phyloP scores from a whole-genome alignment of 2,113 vertebrate genomes.

The Caretta caretta region DNA sequence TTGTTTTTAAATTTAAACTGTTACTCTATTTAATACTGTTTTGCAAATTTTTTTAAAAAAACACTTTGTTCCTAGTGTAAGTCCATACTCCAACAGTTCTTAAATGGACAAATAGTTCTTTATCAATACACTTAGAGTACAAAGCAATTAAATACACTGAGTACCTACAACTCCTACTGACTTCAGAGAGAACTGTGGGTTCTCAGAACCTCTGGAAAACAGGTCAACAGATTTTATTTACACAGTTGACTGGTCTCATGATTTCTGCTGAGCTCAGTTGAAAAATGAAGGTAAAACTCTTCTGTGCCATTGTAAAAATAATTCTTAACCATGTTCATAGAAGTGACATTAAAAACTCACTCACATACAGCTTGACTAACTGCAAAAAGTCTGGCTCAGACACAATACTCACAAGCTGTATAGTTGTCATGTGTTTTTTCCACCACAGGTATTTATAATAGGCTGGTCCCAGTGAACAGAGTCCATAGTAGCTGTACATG shows the following conservation, averaged over 20 bases:
- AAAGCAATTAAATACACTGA: background rate
- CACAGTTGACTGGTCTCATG: background rate
- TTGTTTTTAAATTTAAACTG: background rate
- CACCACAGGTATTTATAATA: slow-evolving; percentile 97
- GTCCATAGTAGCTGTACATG: slow-evolving; percentile 96
- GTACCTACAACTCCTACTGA: background rate
- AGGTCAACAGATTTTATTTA: background rate
- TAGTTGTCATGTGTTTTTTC: slow-evolving; percentile 96
- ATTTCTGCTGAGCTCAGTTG: background rate
- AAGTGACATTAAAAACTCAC: background rate
- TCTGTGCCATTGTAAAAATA: background rate
- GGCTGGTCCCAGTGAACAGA: slow-evolving; percentile 91
- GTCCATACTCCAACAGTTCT: background rate
- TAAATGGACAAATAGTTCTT: background rate
- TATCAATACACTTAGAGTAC: background rate
- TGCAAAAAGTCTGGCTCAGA: background rate
- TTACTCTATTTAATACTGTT: background rate
- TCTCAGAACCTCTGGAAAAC: background rate
- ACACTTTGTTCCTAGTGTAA: background rate
- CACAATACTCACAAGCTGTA: slow-evolving; percentile 90
- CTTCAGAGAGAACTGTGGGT: background rate
- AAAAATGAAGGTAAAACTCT: background rate
- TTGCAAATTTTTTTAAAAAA: background rate
- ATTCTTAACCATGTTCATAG: no score
- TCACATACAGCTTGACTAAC: background rate